Conservation (phyloP, 1,140 invertebrate genomes). For the Neotoxoptera formosana region DNA sequence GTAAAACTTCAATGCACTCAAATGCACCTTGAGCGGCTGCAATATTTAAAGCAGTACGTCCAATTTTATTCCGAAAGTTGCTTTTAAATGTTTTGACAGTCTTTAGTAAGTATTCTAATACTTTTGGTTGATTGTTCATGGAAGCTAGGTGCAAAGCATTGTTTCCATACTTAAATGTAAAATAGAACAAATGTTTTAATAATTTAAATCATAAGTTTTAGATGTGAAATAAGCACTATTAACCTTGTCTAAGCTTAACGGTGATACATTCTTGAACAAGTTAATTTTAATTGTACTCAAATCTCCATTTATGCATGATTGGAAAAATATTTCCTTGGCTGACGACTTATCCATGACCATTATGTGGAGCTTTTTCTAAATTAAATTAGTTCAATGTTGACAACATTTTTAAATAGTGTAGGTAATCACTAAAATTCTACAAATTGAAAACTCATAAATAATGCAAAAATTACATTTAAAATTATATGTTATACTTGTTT, state of each 20-base stretch:
- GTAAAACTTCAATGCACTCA: conserved; percentile 47
- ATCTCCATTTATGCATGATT: conserved; percentile 25
- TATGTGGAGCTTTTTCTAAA: neutral
- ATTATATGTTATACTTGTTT: no score
- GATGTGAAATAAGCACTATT: neutral
- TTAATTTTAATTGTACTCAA: conserved; percentile 22
- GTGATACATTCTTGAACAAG: conserved; percentile 22
- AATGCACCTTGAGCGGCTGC: conserved; percentile 50
- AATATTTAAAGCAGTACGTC: conserved; percentile 53
- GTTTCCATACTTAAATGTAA: conserved; percentile 43
- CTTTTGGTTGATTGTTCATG: conserved; percentile 37
- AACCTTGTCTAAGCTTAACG: conserved; percentile 2
- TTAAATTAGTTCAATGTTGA: no score
- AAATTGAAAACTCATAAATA: no score
- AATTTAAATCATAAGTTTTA: neutral
- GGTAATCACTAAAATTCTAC: no score
- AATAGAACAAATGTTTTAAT: neutral
- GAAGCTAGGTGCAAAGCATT: conserved; percentile 39
- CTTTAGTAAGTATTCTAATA: conserved; percentile 26
- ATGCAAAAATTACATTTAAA: no score
- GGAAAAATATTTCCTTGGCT: conserved; percentile 20
- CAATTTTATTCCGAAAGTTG: conserved; percentile 46
- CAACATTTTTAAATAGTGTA: no score
- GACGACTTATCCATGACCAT: neutral
- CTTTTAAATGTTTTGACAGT: conserved; percentile 27